Evolutionary conservation across 2,888 invertebrate genomes (phyloP).

Genomic region (Drosophila ochracea): DNA sequence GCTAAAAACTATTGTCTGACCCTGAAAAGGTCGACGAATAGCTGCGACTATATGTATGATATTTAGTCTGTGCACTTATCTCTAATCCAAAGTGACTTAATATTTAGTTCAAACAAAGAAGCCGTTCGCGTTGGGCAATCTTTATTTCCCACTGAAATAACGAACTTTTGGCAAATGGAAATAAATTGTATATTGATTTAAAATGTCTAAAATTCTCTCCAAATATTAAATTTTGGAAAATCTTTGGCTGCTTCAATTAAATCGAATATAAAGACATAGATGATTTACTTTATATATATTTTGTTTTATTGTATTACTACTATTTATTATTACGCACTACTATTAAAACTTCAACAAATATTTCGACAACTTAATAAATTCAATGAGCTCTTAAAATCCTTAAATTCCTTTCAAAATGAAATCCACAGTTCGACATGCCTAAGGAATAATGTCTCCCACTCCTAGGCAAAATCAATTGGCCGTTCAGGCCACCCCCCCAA

Average conservation of each 20-base stretch:
- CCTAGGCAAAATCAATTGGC: not conserved
- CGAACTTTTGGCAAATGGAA: not conserved
- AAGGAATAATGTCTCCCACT: constrained; percentile 6
- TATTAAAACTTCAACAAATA: not conserved
- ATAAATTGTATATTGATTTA: too few species aligned
- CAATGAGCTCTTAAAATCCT: not conserved
- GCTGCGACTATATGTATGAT: too few species aligned
- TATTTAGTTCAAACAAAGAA: not conserved
- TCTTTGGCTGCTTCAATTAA: not conserved
- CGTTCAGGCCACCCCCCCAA: not conserved
- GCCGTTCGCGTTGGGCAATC: not conserved
- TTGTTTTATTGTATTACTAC: not conserved
- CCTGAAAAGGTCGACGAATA: constrained; percentile 19
- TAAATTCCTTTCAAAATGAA: not conserved
- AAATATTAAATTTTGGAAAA: too few species aligned
- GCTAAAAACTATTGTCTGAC: constrained; percentile 4
- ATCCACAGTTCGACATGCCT: not conserved
- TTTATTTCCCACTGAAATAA: not conserved
- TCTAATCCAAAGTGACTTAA: not conserved
- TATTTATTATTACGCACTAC: not conserved
- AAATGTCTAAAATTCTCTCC: accelerated
- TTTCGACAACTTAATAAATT: not conserved
- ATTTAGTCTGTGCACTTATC: not conserved
- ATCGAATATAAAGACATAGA: not conserved
- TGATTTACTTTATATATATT: not conserved